These are phyloP conservation scores for Acanthurus tractus DNA, from an alignment of 2,797 vertebrate species.

Conservation along the genomic window DNA sequence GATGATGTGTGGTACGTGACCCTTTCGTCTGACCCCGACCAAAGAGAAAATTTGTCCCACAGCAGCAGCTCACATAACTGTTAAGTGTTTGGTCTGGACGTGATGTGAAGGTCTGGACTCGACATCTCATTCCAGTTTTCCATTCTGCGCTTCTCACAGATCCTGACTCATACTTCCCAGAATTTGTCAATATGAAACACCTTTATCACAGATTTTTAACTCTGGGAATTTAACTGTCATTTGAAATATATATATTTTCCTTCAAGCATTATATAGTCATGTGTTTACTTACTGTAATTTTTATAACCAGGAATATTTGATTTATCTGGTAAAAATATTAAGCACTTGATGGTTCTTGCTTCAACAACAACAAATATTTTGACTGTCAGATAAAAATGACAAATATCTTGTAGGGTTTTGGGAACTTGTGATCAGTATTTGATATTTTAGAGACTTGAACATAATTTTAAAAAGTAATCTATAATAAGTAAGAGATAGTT, in stretches of 20 bases:
- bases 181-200: conserved; percentile 35
- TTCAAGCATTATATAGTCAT: background rate
- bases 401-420: no score
- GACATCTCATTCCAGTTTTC: conserved; percentile 50
- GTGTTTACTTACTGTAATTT: background rate
- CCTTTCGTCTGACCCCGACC: conserved; percentile 50
- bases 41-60: conserved; percentile 49
- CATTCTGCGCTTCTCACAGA: conserved; percentile 30
- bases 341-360: background rate
- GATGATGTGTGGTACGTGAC: conserved; percentile 46
- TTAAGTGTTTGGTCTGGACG: conserved; percentile 45
- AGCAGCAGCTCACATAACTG: conserved; percentile 48
- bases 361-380: background rate
- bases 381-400: no score
- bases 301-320: background rate
- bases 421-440: no score
- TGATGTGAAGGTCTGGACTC: conserved; percentile 50
- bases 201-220: conserved; percentile 24
- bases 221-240: background rate
- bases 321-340: background rate
- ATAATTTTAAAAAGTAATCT: no score
- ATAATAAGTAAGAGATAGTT: no score
- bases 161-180: conserved; percentile 39
- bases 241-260: background rate
- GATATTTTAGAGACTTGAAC: no score